Evolutionary conservation across 1,140 invertebrate genomes (phyloP).

Genomic region (Orussus abietinus): DNA sequence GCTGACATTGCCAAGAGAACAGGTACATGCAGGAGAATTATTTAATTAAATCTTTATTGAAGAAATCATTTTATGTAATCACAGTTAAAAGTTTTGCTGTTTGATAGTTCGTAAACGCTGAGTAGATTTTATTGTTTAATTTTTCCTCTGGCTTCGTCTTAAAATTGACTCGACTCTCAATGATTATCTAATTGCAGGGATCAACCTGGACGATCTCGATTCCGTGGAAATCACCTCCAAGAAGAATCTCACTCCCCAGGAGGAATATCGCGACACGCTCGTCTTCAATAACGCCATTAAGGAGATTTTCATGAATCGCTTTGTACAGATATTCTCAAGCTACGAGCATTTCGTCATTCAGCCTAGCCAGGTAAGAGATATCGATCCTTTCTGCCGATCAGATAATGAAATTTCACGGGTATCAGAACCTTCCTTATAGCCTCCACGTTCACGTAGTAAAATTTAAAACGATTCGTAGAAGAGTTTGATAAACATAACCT

Average conservation of each 20-base stretch:
- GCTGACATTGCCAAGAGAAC: conserved; percentile 75
- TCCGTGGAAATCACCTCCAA: conserved; percentile 56
- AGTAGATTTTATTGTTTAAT: conserved; percentile 14
- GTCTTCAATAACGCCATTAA: conserved; percentile 88
- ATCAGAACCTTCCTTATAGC: too few relatives aligned
- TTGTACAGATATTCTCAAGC: conserved; percentile 91
- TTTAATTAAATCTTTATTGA: conserved; percentile 10
- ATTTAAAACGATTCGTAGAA: too few relatives aligned
- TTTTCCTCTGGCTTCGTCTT: conserved; percentile 14
- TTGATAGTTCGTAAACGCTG: not conserved
- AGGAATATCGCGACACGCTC: conserved; percentile 80
- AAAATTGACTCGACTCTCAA: too few relatives aligned
- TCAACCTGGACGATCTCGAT: conserved; percentile 60
- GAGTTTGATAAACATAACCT: too few relatives aligned
- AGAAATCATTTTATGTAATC: not conserved
- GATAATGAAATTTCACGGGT: too few relatives aligned
- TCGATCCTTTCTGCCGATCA: conserved; percentile 16
- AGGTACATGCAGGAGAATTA: conserved; percentile 45
- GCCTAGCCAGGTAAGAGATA: conserved; percentile 69
- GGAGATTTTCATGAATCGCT: conserved; percentile 94
- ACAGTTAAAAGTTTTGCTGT: conserved; percentile 6
- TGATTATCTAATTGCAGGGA: conserved; percentile 49
- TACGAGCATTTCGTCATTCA: conserved; percentile 97
- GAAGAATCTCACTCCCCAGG: conserved; percentile 59
- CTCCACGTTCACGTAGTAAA: too few relatives aligned